A percentile compares a stretch with the other conserved stretches of the same genome.
Conservation (phyloP, 2,888 invertebrate species). For the Ectemnius continuus region DNA sequence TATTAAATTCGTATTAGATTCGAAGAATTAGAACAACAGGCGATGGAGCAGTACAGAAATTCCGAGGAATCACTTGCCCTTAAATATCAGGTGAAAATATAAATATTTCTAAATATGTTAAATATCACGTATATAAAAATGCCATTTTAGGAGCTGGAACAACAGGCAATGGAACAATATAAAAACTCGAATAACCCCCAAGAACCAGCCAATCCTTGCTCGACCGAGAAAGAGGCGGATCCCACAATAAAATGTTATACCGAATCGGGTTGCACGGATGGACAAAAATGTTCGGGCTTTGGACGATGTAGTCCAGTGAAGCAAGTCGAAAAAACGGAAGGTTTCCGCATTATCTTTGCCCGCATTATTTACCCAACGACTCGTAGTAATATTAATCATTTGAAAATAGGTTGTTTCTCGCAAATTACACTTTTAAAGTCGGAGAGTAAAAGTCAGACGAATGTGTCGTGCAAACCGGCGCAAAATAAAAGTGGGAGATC, state of each 20-base stretch:
- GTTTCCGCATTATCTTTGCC: slow-evolving; percentile 21
- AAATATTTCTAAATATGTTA: too few species aligned
- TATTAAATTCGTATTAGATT: slow-evolving; percentile 48
- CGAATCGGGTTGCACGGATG: slow-evolving; percentile 36
- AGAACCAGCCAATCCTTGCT: slow-evolving; percentile 7
- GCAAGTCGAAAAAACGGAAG: slow-evolving; percentile 13
- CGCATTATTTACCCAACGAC: not conserved
- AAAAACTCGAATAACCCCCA: slow-evolving; percentile 52
- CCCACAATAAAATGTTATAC: not conserved
- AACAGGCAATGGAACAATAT: slow-evolving; percentile 74
- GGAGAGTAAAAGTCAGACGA: slow-evolving; percentile 39
- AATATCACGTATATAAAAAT: not conserved
- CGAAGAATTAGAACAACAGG: slow-evolving; percentile 83
- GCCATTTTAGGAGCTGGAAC: slow-evolving; percentile 70
- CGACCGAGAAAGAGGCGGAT: not conserved
- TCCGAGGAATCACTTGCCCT: slow-evolving; percentile 73
- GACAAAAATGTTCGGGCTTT: slow-evolving; percentile 51
- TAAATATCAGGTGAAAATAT: slow-evolving; percentile 73
- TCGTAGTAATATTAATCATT: not conserved
- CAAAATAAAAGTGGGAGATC: slow-evolving; percentile 32
- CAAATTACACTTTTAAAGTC: slow-evolving; percentile 47
- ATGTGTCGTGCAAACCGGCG: slow-evolving; percentile 13
- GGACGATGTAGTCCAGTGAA: slow-evolving; percentile 51
- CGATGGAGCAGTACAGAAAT: slow-evolving; percentile 83
- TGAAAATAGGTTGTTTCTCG: slow-evolving; percentile 28